phyloP scores from a whole-genome alignment of 2,888 invertebrate genomes.

The Laothoe populi region DNA sequence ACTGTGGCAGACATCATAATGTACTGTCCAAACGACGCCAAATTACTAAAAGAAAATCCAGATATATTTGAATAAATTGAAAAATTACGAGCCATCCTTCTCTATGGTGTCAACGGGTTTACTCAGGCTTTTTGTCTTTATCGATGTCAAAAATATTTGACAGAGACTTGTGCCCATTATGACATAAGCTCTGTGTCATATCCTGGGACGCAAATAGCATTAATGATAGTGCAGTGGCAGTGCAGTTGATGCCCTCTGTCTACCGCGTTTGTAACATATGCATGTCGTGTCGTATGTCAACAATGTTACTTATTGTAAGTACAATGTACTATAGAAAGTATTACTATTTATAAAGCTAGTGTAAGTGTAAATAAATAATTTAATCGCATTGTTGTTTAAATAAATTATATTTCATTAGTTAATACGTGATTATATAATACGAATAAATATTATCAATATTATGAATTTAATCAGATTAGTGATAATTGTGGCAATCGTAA shows the following conservation, averaged over 20 bases:
- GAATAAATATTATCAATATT: too few species aligned
- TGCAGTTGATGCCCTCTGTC: too few species aligned
- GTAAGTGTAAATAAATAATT: conserved; percentile 37
- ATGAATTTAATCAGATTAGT: too few species aligned
- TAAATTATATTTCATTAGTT: background rate
- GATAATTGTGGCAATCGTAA: too few species aligned
- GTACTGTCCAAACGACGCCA: conserved; percentile 69
- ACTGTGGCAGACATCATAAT: conserved; percentile 65
- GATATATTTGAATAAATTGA: conserved; percentile 60
- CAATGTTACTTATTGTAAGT: conserved; percentile 23
- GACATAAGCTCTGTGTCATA: background rate
- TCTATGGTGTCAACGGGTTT: background rate
- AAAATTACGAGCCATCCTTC: background rate
- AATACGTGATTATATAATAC: too few species aligned
- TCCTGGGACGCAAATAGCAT: background rate
- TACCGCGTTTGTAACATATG: background rate
- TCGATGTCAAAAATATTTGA: background rate
- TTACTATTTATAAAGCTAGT: conserved; percentile 43
- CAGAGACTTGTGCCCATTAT: background rate
- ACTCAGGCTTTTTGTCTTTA: too few species aligned
- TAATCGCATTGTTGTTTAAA: conserved; percentile 24
- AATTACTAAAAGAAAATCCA: conserved; percentile 61
- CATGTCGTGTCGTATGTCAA: background rate
- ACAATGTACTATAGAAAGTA: conserved; percentile 43
- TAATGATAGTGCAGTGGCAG: background rate